Conservation (phyloP, 2,113 vertebrate species). For the Ciconia stormi region DNA sequence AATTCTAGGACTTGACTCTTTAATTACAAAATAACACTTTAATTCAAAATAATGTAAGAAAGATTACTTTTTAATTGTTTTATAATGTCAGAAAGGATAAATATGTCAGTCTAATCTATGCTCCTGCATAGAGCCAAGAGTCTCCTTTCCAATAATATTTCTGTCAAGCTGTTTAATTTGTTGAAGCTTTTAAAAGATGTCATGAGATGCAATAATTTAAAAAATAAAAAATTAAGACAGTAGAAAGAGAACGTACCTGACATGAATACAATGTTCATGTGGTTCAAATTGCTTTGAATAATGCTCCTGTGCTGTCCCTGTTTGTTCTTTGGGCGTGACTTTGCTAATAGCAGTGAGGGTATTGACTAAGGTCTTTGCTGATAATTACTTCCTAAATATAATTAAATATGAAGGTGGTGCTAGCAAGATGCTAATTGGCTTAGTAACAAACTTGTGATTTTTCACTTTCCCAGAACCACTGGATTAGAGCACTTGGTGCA, state of each 20-base stretch:
- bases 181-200: constrained; percentile 10
- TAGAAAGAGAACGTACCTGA: not conserved
- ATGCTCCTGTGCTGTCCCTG: not conserved
- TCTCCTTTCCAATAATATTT: constrained; percentile 1
- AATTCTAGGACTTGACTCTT: not conserved
- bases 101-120: not conserved
- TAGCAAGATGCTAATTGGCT: not conserved
- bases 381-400: not conserved
- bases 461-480: not conserved
- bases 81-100: constrained; percentile 25
- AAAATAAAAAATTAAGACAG: not conserved
- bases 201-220: not conserved
- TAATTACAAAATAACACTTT: constrained; percentile 16
- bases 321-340: not conserved
- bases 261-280: not conserved
- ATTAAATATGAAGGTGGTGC: not conserved
- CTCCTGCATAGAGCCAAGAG: not conserved
- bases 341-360: not conserved
- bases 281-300: not conserved
- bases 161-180: constrained; percentile 25
- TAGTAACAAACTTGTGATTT: not conserved
- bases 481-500: not conserved
- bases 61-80: constrained; percentile 11
- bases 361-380: not conserved
- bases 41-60: not conserved